Evolutionary conservation across 2,888 invertebrate species (phyloP).

Genomic region (Cartodere bifasciata): DNA sequence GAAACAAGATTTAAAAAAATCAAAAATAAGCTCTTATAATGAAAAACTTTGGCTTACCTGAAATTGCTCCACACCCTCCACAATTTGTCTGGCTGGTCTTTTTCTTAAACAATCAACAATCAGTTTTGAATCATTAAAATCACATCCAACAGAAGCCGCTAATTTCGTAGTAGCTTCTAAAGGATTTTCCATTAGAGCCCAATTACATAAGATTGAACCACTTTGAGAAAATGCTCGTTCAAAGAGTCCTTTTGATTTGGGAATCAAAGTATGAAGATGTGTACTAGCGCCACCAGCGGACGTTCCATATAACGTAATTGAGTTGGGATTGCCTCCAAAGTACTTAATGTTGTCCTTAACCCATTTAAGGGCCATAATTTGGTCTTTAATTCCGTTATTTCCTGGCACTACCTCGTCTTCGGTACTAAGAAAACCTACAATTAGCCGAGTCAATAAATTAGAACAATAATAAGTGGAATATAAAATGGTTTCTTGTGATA

Average conservation of each 20-base stretch:
- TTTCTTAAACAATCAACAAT: slow-evolving; percentile 39
- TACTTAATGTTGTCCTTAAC: slow-evolving; percentile 51
- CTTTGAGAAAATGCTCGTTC: slow-evolving; percentile 54
- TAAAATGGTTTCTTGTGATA: too few relatives aligned
- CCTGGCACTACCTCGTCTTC: slow-evolving; percentile 55
- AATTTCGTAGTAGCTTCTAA: slow-evolving; percentile 48
- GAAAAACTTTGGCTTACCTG: too few relatives aligned
- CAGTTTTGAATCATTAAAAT: slow-evolving; percentile 36
- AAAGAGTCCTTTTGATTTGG: slow-evolving; percentile 46
- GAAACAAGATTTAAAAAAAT: too few relatives aligned
- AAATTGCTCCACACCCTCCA: too few relatives aligned
- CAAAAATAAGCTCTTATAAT: too few relatives aligned
- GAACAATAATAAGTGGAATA: too few relatives aligned
- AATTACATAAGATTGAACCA: slow-evolving; percentile 51
- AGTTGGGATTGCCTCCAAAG: slow-evolving; percentile 60
- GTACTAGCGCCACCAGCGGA: slow-evolving; percentile 67
- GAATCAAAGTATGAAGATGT: slow-evolving; percentile 57
- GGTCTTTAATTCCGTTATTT: slow-evolving; percentile 64
- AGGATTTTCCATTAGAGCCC: slow-evolving; percentile 42
- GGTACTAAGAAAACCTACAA: slow-evolving; percentile 59
- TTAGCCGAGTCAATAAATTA: neutral
- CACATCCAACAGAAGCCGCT: slow-evolving; percentile 51
- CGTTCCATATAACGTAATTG: slow-evolving; percentile 53
- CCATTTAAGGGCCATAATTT: slow-evolving; percentile 57
- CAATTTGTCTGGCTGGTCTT: too few relatives aligned